Percentiles rank a stretch among this genome's conserved stretches.
Evolutionary conservation across 2,113 vertebrate genomes (phyloP).

Genomic region (Collichthys lucidus): DNA sequence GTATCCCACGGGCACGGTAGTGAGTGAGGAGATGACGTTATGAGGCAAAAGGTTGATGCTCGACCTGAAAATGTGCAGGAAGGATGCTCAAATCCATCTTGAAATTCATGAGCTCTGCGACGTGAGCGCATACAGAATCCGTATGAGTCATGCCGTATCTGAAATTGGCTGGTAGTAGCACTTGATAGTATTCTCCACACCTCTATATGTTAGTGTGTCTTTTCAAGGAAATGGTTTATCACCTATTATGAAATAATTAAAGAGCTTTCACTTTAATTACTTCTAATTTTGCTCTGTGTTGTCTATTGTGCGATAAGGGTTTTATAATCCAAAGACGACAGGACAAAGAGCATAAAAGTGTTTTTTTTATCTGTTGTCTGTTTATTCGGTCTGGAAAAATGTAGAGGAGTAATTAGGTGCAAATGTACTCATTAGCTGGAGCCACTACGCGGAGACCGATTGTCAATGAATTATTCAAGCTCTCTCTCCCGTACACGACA

Average conservation of each 20-base stretch:
- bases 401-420: slow-evolving; percentile 61
- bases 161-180: background rate
- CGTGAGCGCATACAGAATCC: background rate
- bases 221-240: background rate
- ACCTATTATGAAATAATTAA: background rate
- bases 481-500: slow-evolving; percentile 56
- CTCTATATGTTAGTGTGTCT: background rate
- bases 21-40: slow-evolving; percentile 13
- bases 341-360: background rate
- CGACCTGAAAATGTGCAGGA: slow-evolving; percentile 17
- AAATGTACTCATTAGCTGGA: slow-evolving; percentile 65
- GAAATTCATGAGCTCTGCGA: slow-evolving; percentile 14
- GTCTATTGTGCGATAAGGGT: background rate
- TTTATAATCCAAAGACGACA: background rate
- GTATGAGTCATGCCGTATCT: slow-evolving; percentile 18
- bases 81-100: slow-evolving; percentile 3
- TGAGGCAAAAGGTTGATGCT: slow-evolving; percentile 17
- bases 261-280: no score
- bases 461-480: slow-evolving; percentile 76
- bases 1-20: slow-evolving; percentile 23
- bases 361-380: background rate
- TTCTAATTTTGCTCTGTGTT: background rate
- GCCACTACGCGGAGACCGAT: slow-evolving; percentile 56
- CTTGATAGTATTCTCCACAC: background rate
- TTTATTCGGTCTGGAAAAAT: slow-evolving; percentile 62